Evolutionary conservation across 2,888 invertebrate species (phyloP).

Genomic region (Aspidiotus rigidus): DNA sequence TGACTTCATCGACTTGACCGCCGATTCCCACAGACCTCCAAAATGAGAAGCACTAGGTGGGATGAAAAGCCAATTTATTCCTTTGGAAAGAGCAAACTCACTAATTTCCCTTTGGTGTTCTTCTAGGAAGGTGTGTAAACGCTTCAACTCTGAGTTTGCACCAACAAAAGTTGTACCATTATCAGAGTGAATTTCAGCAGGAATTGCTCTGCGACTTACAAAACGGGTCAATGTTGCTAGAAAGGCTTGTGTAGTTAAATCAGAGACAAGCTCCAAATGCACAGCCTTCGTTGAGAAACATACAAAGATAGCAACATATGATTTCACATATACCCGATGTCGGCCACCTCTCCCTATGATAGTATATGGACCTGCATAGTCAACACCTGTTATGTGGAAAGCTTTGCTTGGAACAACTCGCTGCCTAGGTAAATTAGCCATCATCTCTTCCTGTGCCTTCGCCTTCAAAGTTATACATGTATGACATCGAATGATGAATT

Average conservation of each 20-base stretch:
- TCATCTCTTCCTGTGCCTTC: constrained; percentile 34
- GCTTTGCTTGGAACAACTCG: constrained; percentile 34
- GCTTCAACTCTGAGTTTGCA: neutral
- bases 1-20: constrained; percentile 1
- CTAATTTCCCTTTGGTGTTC: neutral
- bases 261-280: constrained; percentile 35
- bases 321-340: constrained; percentile 17
- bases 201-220: constrained; percentile 33
- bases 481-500: neutral
- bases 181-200: constrained; percentile 35
- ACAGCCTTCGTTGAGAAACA: constrained; percentile 36
- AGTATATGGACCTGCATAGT: constrained; percentile 35
- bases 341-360: constrained; percentile 3
- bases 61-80: neutral
- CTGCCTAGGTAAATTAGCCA: constrained; percentile 39
- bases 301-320: constrained; percentile 35
- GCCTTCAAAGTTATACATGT: neutral
- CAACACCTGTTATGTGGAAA: constrained; percentile 34
- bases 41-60: neutral
- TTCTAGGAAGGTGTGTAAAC: neutral
- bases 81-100: neutral
- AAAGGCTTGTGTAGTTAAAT: constrained; percentile 29
- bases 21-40: constrained; percentile 19
- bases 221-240: constrained; percentile 34
- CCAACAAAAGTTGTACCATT: constrained; percentile 34